phyloP scores from a whole-genome alignment of 2,113 vertebrate genomes.

The Malurus alboscapulatus region DNA sequence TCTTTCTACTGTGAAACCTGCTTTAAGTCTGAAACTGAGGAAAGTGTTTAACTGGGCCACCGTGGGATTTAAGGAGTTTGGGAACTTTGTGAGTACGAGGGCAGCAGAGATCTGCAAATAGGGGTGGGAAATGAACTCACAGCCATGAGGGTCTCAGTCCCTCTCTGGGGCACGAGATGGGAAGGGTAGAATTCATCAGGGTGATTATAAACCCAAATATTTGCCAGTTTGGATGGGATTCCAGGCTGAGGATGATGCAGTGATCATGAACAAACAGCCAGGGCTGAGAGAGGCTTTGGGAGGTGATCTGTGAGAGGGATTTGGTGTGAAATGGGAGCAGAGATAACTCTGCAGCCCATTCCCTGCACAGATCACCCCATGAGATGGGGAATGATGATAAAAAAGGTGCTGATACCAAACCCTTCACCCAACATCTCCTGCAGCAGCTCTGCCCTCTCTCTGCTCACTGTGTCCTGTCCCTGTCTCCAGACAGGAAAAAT shows the following conservation, averaged over 20 bases:
- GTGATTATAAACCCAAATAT: neutral
- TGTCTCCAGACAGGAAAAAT: rapidly evolving
- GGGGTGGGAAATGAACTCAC: neutral
- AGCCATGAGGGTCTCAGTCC: neutral
- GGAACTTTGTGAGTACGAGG: neutral
- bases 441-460: neutral
- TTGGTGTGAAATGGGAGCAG: neutral
- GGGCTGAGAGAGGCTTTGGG: neutral
- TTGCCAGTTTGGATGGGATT: neutral
- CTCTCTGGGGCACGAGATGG: neutral
- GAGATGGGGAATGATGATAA: neutral
- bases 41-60: rapidly evolving
- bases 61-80: rapidly evolving
- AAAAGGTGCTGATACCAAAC: rapidly evolving
- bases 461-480: neutral
- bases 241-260: neutral
- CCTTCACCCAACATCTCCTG: neutral
- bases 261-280: neutral
- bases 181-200: neutral
- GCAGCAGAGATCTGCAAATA: neutral
- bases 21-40: neutral
- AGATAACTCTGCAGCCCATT: rapidly evolving
- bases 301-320: neutral
- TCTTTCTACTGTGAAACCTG: neutral
- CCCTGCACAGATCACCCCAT: rapidly evolving